A percentile compares a stretch with the other conserved stretches of the same genome.
These are phyloP conservation scores for Sitophilus oryzae DNA, from an alignment of 1,140 invertebrate species.

Conservation along the genomic window DNA sequence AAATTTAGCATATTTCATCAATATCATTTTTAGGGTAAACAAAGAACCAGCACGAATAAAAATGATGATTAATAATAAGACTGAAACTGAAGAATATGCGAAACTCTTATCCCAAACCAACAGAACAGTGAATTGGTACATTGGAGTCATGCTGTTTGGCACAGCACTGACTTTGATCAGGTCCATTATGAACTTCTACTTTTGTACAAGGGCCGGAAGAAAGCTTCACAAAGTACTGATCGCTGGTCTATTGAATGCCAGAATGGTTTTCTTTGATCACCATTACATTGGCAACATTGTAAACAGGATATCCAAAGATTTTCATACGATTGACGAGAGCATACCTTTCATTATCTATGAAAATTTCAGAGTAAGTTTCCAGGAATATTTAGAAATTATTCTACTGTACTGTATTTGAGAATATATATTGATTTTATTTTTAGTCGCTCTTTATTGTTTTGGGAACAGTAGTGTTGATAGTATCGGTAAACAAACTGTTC, in stretches of 20 bases:
- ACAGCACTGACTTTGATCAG: slow-evolving; percentile 51
- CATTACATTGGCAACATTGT: slow-evolving; percentile 36
- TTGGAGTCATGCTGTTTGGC: slow-evolving; percentile 57
- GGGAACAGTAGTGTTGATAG: slow-evolving; percentile 21
- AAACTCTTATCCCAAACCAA: slow-evolving; percentile 7
- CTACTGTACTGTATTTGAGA: slow-evolving; percentile 2
- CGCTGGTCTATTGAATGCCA: slow-evolving; percentile 27
- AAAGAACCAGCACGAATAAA: slow-evolving; percentile 20
- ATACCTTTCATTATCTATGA: slow-evolving; percentile 33
- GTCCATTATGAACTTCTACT: slow-evolving; percentile 28
- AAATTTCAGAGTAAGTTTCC: slow-evolving; percentile 28
- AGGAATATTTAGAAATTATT: background rate
- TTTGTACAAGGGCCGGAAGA: slow-evolving; percentile 24
- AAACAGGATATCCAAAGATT: slow-evolving; percentile 36
- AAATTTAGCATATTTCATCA: no score
- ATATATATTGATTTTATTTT: slow-evolving; percentile 14
- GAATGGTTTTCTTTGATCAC: slow-evolving; percentile 36
- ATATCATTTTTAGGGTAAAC: slow-evolving; percentile 27
- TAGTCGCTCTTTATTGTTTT: slow-evolving; percentile 12
- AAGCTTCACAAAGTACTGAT: slow-evolving; percentile 32
- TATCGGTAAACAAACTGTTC: slow-evolving; percentile 20
- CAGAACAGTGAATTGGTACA: slow-evolving; percentile 56
- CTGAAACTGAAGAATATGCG: slow-evolving; percentile 19
- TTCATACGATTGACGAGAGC: slow-evolving; percentile 32
- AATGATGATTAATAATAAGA: slow-evolving; percentile 13